Evolutionary conservation across 2,888 invertebrate genomes (phyloP), one percentile per base, ranked within the genome.

Genomic region (Drosophila barbarae): DNA sequence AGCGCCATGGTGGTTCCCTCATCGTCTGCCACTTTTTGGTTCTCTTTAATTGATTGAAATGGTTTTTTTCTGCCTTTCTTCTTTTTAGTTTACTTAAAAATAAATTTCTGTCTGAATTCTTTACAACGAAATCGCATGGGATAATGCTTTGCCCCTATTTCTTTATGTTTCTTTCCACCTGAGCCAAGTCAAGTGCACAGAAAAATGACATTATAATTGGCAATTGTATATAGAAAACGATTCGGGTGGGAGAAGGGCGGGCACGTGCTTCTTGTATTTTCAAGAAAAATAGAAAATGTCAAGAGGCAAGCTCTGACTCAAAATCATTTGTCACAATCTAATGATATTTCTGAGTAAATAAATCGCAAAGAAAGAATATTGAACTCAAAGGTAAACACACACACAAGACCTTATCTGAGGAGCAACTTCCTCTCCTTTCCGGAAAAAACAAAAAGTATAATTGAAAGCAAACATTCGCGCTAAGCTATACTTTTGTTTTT

Each of bases 381-480:
- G 60, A 61, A 53, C 56, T 44, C 32, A 32, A 57, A 46, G 46
- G 44, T 47, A 46, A 47, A 47, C 46, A 46, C 1, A 18, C 15
- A 15, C 32, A 12, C 18, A 38, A 5, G 3, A 12, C n/a, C 41
- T 41, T 58, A 54, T 58, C 57, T 35, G 15, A 3, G n/a, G 7
- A 15, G 18, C 41, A 34, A 47, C 58, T 60, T 57, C 36, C 41
- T 30, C 18, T 47, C 13, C 30, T 32, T 47, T 15, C 36, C 51
- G 23, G 30, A 52, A 42, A 65, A 55, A 69, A 51, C 41, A 42
- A 55, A 23, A 44, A 54, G 57, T 63, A 68, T 73, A 72, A 75
- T 76, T 60, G 69, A 76, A 73, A 69, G 63, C 59, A 73, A 73
- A 73, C 76, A 74, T 74, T 74, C 58, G 47, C 30, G 46, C 10